Evolutionary conservation across 2,888 invertebrate species (phyloP).

Genomic region (Darwinula stevensoni): DNA sequence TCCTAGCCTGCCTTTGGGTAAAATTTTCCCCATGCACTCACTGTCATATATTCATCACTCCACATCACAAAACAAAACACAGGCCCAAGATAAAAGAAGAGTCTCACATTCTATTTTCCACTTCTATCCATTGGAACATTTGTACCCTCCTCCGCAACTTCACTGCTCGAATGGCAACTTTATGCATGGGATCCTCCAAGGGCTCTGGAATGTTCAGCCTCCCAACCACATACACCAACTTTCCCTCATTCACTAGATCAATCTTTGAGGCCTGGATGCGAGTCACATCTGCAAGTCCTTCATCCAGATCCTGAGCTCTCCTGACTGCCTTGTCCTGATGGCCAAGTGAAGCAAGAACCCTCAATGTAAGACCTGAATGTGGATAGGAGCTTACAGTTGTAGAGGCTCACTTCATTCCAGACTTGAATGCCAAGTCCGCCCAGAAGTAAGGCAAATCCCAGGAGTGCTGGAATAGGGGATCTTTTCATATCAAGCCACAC

Average conservation of each 20-base stretch:
- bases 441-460: too few relatives aligned
- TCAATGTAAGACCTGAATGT: constrained; percentile 45
- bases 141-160: constrained; percentile 57
- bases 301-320: constrained; percentile 44
- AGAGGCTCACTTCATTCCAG: constrained; percentile 32
- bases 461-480: too few relatives aligned
- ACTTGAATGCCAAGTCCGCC: too few relatives aligned
- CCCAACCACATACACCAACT: constrained; percentile 44
- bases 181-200: constrained; percentile 54
- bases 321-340: constrained; percentile 39
- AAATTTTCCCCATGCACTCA: too few relatives aligned
- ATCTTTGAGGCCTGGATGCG: constrained; percentile 19
- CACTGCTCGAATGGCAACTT: constrained; percentile 49
- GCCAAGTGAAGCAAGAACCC: constrained; percentile 16
- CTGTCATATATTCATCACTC: too few relatives aligned
- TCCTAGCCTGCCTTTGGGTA: too few relatives aligned
- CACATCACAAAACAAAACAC: too few relatives aligned
- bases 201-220: constrained; percentile 42
- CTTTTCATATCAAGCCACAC: too few relatives aligned
- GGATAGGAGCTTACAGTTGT: constrained; percentile 31
- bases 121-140: constrained; percentile 83
- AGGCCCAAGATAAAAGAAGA: too few relatives aligned
- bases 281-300: constrained; percentile 31
- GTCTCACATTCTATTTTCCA: constrained; percentile 20
- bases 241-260: constrained; percentile 30